Base-by-base conservation (phyloP, 2,888 invertebrate species). In the Diploptera punctata region DNA sequence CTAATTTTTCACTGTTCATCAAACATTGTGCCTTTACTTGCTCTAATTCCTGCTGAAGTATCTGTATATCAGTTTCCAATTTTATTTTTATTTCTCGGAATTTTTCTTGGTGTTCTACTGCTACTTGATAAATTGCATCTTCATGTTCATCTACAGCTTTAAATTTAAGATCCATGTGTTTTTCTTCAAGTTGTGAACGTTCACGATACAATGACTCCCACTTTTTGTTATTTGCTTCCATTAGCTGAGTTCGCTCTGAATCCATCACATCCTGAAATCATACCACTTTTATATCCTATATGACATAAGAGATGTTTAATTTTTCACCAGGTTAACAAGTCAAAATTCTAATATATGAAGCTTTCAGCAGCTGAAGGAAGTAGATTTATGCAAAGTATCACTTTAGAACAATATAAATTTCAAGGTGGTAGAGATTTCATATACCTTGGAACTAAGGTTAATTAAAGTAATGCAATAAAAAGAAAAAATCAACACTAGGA, bases 1-100 rank as follows among this genome's bases (percentile, higher is more conserved):
- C 93, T 68, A 97, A 86, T 82, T 97, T 97, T 81, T 97, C 96
- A 13, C 91, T 90, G 80, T 97, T 97, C 77, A 96, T 88, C 68
- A 94, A 85, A 74, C 94, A 93, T 5, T 92, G 87, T 5, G 93
- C 91, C 81, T 95, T 93, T 26, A 93, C 87, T 77, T 89, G 88
- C 78, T 93, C 90, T 75, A 96, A 84, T 81, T 97, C 94, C 76
- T 90, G 89, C 79, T 95, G 90, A 70, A 96, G 84, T 49, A 89
- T 88, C 73, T 79, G 77, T 54, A 80, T 75, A 68, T 80, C 79
- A 0, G 90, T 89, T 74, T 79, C 79, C 67, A 80, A 76, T 57
- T 73, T 75, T 52, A 79, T 78, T 69, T 79, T 80, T 10, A 77
- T 76, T 67, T 86, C 85, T 49, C 93, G 86, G 76, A 88, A 91